Evolutionary conservation across 2,113 vertebrate genomes (phyloP).

Genomic region (Entelurus aequoreus): DNA sequence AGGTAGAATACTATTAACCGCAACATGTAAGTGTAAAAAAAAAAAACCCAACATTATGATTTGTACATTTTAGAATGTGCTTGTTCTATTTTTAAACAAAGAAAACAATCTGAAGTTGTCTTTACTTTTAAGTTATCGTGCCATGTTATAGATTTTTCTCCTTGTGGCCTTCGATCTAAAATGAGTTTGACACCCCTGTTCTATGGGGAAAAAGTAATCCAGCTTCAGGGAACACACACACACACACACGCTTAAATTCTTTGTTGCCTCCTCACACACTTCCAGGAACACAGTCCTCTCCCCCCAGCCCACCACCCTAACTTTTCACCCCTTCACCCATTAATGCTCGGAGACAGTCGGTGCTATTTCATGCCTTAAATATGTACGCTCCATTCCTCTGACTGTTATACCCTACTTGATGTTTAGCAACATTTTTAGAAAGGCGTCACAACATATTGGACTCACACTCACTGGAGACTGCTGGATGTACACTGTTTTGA

Average conservation of each 20-base stretch:
- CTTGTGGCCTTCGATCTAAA: too few relatives aligned
- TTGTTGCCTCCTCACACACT: slow-evolving; percentile 58
- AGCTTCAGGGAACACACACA: background rate
- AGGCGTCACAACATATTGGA: slow-evolving; percentile 20
- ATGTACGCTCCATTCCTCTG: slow-evolving; percentile 14
- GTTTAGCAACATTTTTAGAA: slow-evolving; percentile 21
- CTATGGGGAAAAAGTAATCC: too few relatives aligned
- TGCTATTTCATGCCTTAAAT: slow-evolving; percentile 30
- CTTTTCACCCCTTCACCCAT: slow-evolving; percentile 10
- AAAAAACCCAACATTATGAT: too few relatives aligned
- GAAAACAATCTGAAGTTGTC: too few relatives aligned
- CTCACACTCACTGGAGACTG: slow-evolving; percentile 11
- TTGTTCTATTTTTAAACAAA: too few relatives aligned
- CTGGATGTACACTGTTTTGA: background rate
- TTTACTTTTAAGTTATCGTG: too few relatives aligned
- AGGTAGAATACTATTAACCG: too few relatives aligned
- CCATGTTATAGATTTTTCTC: too few relatives aligned
- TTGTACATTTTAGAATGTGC: too few relatives aligned
- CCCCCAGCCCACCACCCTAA: slow-evolving; percentile 4
- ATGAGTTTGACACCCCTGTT: too few relatives aligned
- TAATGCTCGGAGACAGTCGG: slow-evolving; percentile 28
- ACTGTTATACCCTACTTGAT: slow-evolving; percentile 4
- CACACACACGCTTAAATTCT: slow-evolving; percentile 40
- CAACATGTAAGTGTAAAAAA: too few relatives aligned
- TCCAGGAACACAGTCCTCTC: slow-evolving; percentile 56